Conservation (phyloP, 2,113 vertebrate species). For the Myiozetetes cayanensis region DNA sequence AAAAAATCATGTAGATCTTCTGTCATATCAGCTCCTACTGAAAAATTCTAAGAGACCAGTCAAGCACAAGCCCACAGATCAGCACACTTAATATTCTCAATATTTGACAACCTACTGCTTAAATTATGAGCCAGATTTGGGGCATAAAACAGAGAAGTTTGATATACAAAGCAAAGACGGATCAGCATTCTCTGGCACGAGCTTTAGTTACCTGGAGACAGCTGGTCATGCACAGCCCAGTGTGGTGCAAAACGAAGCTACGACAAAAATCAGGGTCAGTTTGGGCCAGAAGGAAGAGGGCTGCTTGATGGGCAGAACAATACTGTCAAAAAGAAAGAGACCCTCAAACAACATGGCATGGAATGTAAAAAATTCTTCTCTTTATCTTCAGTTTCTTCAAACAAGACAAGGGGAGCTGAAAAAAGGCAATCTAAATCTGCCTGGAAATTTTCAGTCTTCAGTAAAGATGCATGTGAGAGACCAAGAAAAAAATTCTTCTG, state of each 20-base stretch:
- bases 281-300: not conserved
- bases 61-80: not conserved
- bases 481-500: not conserved
- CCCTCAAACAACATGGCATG: not conserved
- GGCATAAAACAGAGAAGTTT: not conserved
- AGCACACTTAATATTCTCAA: not conserved
- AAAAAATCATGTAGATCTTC: not conserved
- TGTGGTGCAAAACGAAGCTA: not conserved
- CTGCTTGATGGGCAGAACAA: not conserved
- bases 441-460: not conserved
- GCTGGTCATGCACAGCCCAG: not conserved
- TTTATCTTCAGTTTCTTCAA: not conserved
- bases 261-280: not conserved
- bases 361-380: not conserved
- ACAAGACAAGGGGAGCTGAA: not conserved
- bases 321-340: not conserved
- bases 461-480: not conserved
- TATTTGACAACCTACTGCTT: not conserved
- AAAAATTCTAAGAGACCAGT: not conserved
- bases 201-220: not conserved
- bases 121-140: not conserved
- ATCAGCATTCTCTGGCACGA: not conserved
- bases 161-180: not conserved
- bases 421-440: not conserved
- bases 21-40: not conserved